Base-by-base conservation (phyloP, 2,888 invertebrate genomes). In the Microplitis deprimator region DNA sequence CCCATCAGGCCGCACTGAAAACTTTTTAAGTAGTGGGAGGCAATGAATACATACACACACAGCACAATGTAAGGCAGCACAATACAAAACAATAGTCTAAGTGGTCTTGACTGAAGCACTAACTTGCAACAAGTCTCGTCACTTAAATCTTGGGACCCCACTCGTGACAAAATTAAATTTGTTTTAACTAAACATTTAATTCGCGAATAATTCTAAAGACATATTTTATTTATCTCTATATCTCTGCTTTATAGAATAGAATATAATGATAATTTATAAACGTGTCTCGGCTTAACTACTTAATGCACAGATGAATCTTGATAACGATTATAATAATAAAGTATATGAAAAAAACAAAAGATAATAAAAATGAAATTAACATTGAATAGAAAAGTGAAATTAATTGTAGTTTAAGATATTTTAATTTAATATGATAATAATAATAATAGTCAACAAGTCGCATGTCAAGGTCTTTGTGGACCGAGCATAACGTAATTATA, bases 381-480 rank as follows among this genome's bases (percentile, higher is more conserved):
- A 50, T 50, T 13, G 50, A 50, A 50, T 50, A 6, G 29, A 65
- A 13, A 65, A 65, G 13, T 65, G 38, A 29, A 65, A 65, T 29
- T 29, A 65, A 29, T 13, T 29, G 29, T 20, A 65, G 38, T 65
- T 65, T 10, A 65, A 38, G 29, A 65, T 50, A 50, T 29, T 65
- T 29, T 29, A 38, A 65, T 17, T 29, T 65, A 13, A 29, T 29
- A 13, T 65, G 3, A 65, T 65, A 13, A 6, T 20, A 20, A 6
- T 20, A 20, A 20, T 29, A 65, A 65, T 29, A 29, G 38, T 10
- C 8, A 5, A 62, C n/a, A n/a, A 13, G 65, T 50, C 50, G 59
- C 41, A 41, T 73, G 73, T 65, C 73, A 73, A 73, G 73, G 73
- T 65, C 64, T 41, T 73, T 41, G 50, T 65, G 38, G 50, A 40